A percentile compares a stretch with the other conserved stretches of the same genome.
Evolutionary conservation across 2,888 invertebrate genomes (phyloP).

Genomic region (Thysanoteuthis rhombus): DNA sequence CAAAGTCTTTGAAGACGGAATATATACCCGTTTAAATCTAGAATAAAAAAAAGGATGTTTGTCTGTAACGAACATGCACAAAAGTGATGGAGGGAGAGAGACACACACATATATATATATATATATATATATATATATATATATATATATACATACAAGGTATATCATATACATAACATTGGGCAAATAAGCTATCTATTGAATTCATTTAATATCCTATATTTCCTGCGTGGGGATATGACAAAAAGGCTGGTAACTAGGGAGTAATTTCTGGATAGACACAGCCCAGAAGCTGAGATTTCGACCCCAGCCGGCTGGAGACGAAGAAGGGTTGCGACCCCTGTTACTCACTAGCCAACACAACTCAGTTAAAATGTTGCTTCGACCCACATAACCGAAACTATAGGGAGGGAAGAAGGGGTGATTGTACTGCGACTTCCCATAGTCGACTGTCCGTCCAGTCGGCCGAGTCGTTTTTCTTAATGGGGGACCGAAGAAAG

Average conservation of each 20-base stretch:
- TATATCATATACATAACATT: too few species aligned
- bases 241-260: background rate
- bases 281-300: background rate
- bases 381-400: background rate
- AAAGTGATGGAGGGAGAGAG: too few species aligned
- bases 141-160: too few species aligned
- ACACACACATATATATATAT: too few species aligned
- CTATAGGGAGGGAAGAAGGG: background rate
- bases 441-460: background rate
- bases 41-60: too few species aligned
- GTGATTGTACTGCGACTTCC: background rate
- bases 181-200: too few species aligned
- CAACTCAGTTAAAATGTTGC: background rate
- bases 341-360: background rate
- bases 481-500: background rate
- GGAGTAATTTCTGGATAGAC: background rate
- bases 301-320: background rate
- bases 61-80: too few species aligned
- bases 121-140: too few species aligned
- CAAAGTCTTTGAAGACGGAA: too few species aligned
- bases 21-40: too few species aligned
- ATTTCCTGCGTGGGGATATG: too few species aligned
- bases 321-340: background rate
- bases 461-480: background rate
- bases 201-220: too few species aligned